Conservation (phyloP, 64 coral and sea anemone genomes). For the Hydrozoanthus tunicans region DNA sequence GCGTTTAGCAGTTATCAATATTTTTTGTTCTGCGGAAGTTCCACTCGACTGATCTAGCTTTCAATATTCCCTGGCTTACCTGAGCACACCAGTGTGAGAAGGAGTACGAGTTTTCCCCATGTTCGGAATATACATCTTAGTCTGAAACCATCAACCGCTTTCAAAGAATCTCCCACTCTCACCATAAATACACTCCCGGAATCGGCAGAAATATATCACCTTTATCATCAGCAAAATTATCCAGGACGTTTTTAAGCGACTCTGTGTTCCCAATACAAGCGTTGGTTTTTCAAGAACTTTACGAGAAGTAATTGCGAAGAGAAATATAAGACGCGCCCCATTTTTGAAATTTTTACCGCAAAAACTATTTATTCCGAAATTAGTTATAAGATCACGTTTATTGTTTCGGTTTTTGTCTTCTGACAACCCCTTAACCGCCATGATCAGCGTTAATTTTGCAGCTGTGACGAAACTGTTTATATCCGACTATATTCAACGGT, state of each 20-base stretch:
- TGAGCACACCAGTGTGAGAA: conserved; percentile 19
- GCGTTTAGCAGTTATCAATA: neutral
- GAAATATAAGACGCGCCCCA: neutral
- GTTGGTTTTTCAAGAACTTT: neutral
- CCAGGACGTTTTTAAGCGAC: neutral
- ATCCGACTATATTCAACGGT: neutral
- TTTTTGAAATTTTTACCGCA: conserved; percentile 5
- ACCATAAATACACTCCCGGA: conserved; percentile 55
- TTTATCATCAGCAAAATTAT: conserved; percentile 49
- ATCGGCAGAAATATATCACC: neutral
- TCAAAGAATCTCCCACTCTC: conserved; percentile 49
- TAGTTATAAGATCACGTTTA: conserved; percentile 15
- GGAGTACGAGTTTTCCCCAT: conserved; percentile 12
- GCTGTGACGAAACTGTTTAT: conserved; percentile 31
- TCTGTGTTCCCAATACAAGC: neutral
- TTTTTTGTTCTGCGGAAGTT: neutral
- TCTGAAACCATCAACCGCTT: conserved; percentile 29
- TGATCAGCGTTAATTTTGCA: conserved; percentile 58
- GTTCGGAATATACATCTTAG: neutral
- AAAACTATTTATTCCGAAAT: conserved; percentile 16
- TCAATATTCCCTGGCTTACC: neutral
- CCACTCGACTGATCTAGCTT: neutral
- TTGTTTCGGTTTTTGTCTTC: conserved; percentile 40
- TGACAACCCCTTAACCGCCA: conserved; percentile 13
- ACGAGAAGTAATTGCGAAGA: neutral